Conservation (phyloP, 2,113 vertebrate genomes). For the Brienomyrus longianalis region DNA sequence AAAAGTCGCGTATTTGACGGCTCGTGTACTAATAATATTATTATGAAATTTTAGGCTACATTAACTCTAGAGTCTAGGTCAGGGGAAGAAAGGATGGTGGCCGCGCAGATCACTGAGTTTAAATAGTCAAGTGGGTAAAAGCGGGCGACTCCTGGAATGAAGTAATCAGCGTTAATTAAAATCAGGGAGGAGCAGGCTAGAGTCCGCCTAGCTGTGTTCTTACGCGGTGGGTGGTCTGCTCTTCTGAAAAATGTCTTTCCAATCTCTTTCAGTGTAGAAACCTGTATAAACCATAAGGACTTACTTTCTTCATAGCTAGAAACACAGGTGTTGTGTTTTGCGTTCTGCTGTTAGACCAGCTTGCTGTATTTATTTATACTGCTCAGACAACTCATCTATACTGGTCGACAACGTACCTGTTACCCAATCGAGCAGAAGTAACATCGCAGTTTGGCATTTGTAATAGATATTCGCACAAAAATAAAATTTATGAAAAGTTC, state of each 20-base stretch:
- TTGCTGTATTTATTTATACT: constrained; percentile 2
- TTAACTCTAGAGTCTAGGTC: background rate
- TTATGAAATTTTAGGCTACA: background rate
- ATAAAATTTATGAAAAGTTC: background rate
- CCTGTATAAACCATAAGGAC: constrained; percentile 59
- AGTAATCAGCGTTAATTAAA: constrained; percentile 74
- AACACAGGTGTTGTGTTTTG: constrained; percentile 59
- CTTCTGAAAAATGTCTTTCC: constrained; percentile 66
- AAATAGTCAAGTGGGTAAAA: constrained; percentile 28
- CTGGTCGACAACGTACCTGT: background rate
- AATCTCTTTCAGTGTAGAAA: constrained; percentile 52
- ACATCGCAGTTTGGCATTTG: background rate
- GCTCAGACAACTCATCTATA: background rate
- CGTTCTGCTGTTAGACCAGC: constrained; percentile 61
- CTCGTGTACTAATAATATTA: background rate
- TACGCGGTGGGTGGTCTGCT: constrained; percentile 83
- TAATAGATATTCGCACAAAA: background rate
- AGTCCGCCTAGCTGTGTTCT: constrained; percentile 54
- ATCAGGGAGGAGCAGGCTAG: constrained; percentile 64
- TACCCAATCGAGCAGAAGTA: too few species aligned
- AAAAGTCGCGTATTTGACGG: background rate
- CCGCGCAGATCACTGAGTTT: background rate
- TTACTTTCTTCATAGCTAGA: constrained; percentile 60
- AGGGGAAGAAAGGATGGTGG: background rate
- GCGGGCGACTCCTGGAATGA: constrained; percentile 37